Conservation (phyloP, 1,140 invertebrate species). For the Drosophila bocki region DNA sequence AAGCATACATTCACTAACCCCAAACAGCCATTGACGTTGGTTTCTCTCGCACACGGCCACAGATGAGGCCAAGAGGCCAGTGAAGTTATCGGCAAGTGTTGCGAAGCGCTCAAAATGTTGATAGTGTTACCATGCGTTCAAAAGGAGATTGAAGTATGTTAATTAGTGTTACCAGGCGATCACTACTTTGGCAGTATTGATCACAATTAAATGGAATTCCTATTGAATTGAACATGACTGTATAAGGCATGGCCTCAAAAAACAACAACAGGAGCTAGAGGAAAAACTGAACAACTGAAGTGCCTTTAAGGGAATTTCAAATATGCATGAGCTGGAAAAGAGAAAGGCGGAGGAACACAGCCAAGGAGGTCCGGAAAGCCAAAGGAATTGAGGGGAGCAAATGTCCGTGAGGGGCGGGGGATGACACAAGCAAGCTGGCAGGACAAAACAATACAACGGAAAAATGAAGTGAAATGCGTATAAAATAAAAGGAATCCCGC, state of each 20-base stretch:
- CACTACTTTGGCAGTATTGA: not conserved
- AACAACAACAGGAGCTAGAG: slow-evolving; percentile 37
- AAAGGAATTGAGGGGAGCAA: not conserved
- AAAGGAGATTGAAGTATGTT: not conserved
- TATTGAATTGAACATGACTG: slow-evolving; percentile 3
- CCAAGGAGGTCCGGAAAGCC: not conserved
- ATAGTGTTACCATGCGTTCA: too few species aligned
- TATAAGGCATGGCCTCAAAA: slow-evolving; percentile 30
- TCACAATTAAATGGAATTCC: not conserved
- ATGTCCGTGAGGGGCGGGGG: slow-evolving; percentile 14
- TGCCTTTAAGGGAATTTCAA: slow-evolving; percentile 83
- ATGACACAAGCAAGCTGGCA: slow-evolving; percentile 4
- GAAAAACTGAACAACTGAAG: slow-evolving; percentile 70
- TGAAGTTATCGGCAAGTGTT: too few species aligned
- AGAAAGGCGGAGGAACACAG: slow-evolving; percentile 32
- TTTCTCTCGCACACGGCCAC: not conserved
- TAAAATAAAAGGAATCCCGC: slow-evolving; percentile 70
- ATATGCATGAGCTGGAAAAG: slow-evolving; percentile 75
- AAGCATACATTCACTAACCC: slow-evolving; percentile 11
- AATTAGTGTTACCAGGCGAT: not conserved
- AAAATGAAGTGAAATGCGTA: slow-evolving; percentile 78
- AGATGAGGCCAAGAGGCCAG: not conserved
- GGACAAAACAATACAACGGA: slow-evolving; percentile 52
- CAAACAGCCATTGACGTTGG: slow-evolving; percentile 56
- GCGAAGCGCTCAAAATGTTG: too few species aligned